Base-by-base conservation (phyloP, 2,113 vertebrate genomes). In the Bufo bufo region DNA sequence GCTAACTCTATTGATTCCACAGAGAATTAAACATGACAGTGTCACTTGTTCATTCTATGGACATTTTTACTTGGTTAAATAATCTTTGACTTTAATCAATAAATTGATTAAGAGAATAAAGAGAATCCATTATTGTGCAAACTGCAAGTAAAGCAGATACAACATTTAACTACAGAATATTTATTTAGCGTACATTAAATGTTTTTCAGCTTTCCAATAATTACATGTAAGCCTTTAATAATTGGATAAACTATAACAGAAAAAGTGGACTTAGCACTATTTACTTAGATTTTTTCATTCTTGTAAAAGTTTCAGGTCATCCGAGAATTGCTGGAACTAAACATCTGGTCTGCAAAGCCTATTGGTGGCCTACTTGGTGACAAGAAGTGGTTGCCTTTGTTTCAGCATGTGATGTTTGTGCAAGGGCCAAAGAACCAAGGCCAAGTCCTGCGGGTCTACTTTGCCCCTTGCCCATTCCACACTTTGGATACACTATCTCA, bases 1-100 rank as follows among this genome's bases (percentile, higher is more conserved):
- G 83, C 33, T 71, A 23, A 33, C 59, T 85, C 72, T 59, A 85
- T 85, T 85, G 66, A 85, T 85, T 85, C 59, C 45, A 9, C 7
- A 45, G 56, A 85, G 83, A 65, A 74, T 52, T 75, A 75, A 45
- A 75, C n/a, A 33, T 65, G 50, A 85, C 69, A 74, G 33, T 75
- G 50, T 74, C 83, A 59, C 17, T 84, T 11, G 49, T 56, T 56
- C 33, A 84, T 84, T 52, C 49, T 54, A 1, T 16, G 14, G 50
- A 50, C 23, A 69, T 84, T 74, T 54, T 85, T 75, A 52, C 52
- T 20, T 13, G 59, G 14, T 65, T 56, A 74, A 85, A 74, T 58
- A 85, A 85, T 74, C 14, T 75, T 59, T 85, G 66, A 85, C 69
- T 74, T 56, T 58, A 9, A 33, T 85, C 66, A 45, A 74, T 75